A percentile compares a stretch with the other conserved stretches of the same genome.
phyloP scores from a whole-genome alignment of 2,797 vertebrate species.

The Centroberyx gerrardi region DNA sequence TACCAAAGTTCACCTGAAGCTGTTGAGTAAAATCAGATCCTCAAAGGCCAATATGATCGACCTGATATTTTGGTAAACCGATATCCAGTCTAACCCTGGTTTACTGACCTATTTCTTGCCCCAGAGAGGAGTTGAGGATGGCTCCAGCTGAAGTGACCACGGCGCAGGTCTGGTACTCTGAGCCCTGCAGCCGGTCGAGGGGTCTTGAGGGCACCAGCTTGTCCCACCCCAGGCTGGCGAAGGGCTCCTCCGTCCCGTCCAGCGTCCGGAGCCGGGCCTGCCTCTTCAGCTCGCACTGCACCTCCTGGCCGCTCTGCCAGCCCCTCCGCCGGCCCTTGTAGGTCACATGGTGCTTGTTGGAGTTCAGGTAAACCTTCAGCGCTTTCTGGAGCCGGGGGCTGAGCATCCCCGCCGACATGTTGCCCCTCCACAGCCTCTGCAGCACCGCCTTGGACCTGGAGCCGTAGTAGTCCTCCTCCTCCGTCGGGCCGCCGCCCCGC shows the following conservation, averaged over 20 bases:
- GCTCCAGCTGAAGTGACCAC: constrained; percentile 91
- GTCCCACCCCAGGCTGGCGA: constrained; percentile 87
- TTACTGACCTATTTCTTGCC: constrained; percentile 90
- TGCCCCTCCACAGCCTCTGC: constrained; percentile 87
- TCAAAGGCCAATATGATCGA: too few relatives aligned
- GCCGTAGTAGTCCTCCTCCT: constrained; percentile 73
- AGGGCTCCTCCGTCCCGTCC: constrained; percentile 89
- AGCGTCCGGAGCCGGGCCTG: constrained; percentile 83
- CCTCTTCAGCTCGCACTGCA: constrained; percentile 87
- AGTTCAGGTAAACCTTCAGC: constrained; percentile 83
- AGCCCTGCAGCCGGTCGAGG: constrained; percentile 79
- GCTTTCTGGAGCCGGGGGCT: constrained; percentile 86
- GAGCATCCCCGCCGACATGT: constrained; percentile 87
- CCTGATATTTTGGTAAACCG: not conserved
- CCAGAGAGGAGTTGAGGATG: constrained; percentile 90
- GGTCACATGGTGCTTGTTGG: constrained; percentile 88
- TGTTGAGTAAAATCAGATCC: too few relatives aligned
- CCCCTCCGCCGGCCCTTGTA: constrained; percentile 80
- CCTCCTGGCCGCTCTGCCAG: constrained; percentile 69
- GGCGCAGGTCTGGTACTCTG: constrained; percentile 86
- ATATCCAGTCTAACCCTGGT: not conserved
- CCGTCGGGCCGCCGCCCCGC: constrained; percentile 57
- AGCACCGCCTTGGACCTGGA: constrained; percentile 85
- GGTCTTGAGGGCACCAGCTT: constrained; percentile 83
- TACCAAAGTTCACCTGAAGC: too few relatives aligned